A percentile compares a stretch with the other conserved stretches of the same genome.
Conservation (phyloP, 2,113 vertebrate species). For the Cynopterus brachyotis region DNA sequence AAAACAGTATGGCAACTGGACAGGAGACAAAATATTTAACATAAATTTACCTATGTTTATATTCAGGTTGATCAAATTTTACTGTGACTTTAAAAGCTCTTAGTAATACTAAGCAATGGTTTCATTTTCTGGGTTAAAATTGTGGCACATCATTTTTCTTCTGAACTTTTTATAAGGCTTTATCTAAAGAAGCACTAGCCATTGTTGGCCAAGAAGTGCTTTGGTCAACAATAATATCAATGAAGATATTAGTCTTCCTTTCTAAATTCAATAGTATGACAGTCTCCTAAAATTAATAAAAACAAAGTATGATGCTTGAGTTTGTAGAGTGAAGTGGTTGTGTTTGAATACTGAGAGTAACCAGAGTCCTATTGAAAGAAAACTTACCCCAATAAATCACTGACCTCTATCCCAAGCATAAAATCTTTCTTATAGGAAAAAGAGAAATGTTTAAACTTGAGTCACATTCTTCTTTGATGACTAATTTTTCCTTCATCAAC, state of each 20-base stretch:
- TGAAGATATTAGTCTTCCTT: slow-evolving; percentile 56
- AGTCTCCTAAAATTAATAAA: slow-evolving; percentile 66
- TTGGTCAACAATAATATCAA: slow-evolving; percentile 62
- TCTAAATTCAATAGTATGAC: slow-evolving; percentile 59
- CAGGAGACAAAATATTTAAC: not conserved
- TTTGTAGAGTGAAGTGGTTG: slow-evolving; percentile 62
- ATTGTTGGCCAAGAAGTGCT: slow-evolving; percentile 58
- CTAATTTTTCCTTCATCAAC: not conserved
- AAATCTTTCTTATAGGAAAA: slow-evolving; percentile 46
- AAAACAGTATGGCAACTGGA: not conserved
- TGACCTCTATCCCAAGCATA: slow-evolving; percentile 33
- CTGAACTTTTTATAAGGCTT: slow-evolving; percentile 37
- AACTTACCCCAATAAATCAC: slow-evolving; percentile 59
- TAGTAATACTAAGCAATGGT: not conserved
- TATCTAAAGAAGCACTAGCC: slow-evolving; percentile 1
- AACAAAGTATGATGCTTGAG: slow-evolving; percentile 62
- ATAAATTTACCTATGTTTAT: not conserved
- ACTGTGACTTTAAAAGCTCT: not conserved
- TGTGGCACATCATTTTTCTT: slow-evolving; percentile 17
- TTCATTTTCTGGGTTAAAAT: not conserved
- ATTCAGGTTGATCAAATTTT: slow-evolving; percentile 15
- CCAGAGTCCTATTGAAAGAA: slow-evolving; percentile 61
- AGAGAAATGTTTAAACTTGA: not conserved
- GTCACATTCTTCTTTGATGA: not conserved
- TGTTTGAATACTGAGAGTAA: slow-evolving; percentile 73